A percentile compares a stretch with the other conserved stretches of the same genome.
phyloP scores from a whole-genome alignment of 2,797 vertebrate species.

The Sternarchorhynchus goeldii region DNA sequence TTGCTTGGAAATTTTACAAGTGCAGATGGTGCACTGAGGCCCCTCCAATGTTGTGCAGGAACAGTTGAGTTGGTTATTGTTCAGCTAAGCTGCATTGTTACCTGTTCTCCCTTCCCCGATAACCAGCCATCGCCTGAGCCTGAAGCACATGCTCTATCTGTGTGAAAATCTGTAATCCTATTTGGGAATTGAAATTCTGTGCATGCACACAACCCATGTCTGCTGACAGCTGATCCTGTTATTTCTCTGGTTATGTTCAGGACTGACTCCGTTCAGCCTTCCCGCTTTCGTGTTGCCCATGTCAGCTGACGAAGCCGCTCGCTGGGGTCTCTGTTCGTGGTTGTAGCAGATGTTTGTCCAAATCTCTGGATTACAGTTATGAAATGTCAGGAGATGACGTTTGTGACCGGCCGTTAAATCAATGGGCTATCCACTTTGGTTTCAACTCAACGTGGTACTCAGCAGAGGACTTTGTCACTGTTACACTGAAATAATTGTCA shows the following conservation, averaged over 20 bases:
- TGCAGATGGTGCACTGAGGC: too few species aligned
- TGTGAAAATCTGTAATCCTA: constrained; percentile 68
- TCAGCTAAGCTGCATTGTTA: neutral
- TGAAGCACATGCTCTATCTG: constrained; percentile 47
- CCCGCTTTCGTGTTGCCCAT: constrained; percentile 27
- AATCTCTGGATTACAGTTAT: neutral
- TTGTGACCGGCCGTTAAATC: neutral
- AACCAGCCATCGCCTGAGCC: constrained; percentile 37
- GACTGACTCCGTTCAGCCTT: constrained; percentile 47
- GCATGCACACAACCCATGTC: constrained; percentile 37
- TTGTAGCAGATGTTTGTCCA: neutral
- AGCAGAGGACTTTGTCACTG: too few species aligned
- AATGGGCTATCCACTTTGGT: too few species aligned
- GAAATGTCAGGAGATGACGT: neutral
- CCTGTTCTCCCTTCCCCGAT: constrained; percentile 45
- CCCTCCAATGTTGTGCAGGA: neutral
- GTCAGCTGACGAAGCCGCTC: constrained; percentile 8
- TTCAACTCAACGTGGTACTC: neutral
- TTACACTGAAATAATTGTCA: too few species aligned
- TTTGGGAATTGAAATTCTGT: constrained; percentile 62
- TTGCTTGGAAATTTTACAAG: neutral
- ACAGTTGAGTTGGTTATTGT: neutral
- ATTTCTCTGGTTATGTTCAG: constrained; percentile 59
- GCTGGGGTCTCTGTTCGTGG: neutral
- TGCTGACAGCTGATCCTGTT: constrained; percentile 72